These are phyloP conservation scores for Cyanistes caeruleus DNA, from an alignment of 2,113 vertebrate genomes.

Conservation along the genomic window DNA sequence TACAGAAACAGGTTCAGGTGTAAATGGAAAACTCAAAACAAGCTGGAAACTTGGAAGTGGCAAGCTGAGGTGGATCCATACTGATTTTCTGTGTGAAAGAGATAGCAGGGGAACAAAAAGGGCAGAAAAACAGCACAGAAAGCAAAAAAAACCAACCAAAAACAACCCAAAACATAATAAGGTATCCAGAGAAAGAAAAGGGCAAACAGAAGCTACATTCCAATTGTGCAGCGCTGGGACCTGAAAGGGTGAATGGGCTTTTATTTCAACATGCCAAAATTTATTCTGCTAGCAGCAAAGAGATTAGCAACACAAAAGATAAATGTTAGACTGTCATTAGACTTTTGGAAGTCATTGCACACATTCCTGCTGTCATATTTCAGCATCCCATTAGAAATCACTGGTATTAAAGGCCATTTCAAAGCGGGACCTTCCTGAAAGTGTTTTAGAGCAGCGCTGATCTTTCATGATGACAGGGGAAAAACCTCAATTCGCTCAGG, in stretches of 20 bases:
- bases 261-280: constrained; percentile 27
- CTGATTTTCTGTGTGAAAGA: not conserved
- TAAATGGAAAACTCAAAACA: not conserved
- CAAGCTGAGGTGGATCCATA: not conserved
- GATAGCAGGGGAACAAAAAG: not conserved
- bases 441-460: constrained; percentile 34
- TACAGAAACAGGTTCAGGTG: not conserved
- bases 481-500: not conserved
- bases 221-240: not conserved
- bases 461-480: constrained; percentile 18
- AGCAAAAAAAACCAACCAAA: not conserved
- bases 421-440: constrained; percentile 15
- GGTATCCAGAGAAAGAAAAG: not conserved
- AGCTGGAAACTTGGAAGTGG: not conserved
- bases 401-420: constrained; percentile 48
- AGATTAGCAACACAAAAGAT: constrained; percentile 45
- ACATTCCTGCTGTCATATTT: constrained; percentile 29
- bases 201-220: not conserved
- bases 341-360: constrained; percentile 10
- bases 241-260: not conserved
- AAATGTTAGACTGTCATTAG: constrained; percentile 43
- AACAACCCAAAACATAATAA: not conserved
- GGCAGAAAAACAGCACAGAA: not conserved
- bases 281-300: constrained; percentile 8
- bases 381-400: constrained; percentile 58